These are phyloP conservation scores for Aphelenchoides avenae DNA, from an alignment of 1,140 invertebrate species.

Conservation along the genomic window DNA sequence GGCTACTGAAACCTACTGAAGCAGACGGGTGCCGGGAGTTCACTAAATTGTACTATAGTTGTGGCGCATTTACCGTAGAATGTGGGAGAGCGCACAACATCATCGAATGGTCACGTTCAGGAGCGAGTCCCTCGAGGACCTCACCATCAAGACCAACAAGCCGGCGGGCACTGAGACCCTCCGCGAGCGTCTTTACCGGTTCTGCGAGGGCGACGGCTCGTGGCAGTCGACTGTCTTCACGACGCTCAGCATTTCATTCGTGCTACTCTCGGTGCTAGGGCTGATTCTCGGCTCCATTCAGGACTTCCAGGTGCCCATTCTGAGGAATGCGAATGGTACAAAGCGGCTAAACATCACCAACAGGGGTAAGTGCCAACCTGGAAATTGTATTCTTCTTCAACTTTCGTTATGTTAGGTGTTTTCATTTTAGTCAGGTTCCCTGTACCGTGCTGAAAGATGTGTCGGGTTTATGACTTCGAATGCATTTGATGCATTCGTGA, in stretches of 20 bases:
- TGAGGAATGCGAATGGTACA: constrained; percentile 31
- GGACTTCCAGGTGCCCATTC: constrained; percentile 48
- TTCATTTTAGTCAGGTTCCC: too few relatives aligned
- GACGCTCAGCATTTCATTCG: constrained; percentile 41
- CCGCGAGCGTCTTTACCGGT: constrained; percentile 29
- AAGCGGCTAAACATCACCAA: constrained; percentile 15
- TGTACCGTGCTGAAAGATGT: too few relatives aligned
- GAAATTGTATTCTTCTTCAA: neutral
- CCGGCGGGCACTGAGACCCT: constrained; percentile 19
- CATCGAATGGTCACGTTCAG: too few relatives aligned
- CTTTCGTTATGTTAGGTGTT: too few relatives aligned
- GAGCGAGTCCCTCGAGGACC: constrained; percentile 40
- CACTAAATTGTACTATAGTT: too few relatives aligned
- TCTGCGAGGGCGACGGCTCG: constrained; percentile 40
- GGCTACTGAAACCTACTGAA: too few relatives aligned
- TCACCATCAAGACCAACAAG: constrained; percentile 21
- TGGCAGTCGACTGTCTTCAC: constrained; percentile 42
- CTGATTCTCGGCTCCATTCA: constrained; percentile 50
- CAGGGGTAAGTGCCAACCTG: constrained; percentile 1
- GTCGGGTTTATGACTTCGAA: too few relatives aligned
- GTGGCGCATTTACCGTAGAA: too few relatives aligned
- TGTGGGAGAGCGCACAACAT: too few relatives aligned
- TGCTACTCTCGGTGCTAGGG: constrained; percentile 48
- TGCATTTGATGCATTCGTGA: too few relatives aligned
- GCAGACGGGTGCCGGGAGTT: too few relatives aligned